Percentiles rank a stretch among this genome's conserved stretches.
Conservation (phyloP, 2,888 invertebrate species). For the Apamea monoglypha region DNA sequence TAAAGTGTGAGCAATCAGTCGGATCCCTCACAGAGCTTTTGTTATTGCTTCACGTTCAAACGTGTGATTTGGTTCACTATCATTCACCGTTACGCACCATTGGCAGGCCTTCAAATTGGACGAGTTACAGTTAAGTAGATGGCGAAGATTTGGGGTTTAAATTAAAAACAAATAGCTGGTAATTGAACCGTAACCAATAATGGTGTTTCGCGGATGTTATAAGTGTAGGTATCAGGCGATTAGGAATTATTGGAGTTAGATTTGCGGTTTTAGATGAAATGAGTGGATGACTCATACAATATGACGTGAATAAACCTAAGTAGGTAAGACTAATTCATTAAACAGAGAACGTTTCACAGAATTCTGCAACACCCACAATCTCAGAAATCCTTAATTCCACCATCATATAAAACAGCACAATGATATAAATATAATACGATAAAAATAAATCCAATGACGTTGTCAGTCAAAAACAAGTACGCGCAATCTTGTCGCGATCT, state of each 20-base stretch:
- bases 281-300: not conserved
- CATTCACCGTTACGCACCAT: constrained; percentile 75
- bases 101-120: constrained; percentile 64
- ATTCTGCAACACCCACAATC: constrained; percentile 22
- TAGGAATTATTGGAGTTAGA: constrained; percentile 7
- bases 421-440: constrained; percentile 46
- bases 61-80: constrained; percentile 73
- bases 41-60: constrained; percentile 76
- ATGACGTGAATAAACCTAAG: not conserved
- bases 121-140: constrained; percentile 61
- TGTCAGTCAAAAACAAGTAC: constrained; percentile 64
- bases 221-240: not conserved
- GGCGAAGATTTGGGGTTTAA: constrained; percentile 60
- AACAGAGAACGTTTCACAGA: constrained; percentile 14
- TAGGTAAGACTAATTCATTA: not conserved
- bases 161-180: constrained; percentile 63
- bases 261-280: constrained; percentile 19
- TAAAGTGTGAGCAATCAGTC: constrained; percentile 87
- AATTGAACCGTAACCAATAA: constrained; percentile 43
- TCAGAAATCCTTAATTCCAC: constrained; percentile 29
- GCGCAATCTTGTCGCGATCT: constrained; percentile 61
- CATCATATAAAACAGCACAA: constrained; percentile 24
- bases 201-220: constrained; percentile 7
- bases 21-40: constrained; percentile 75
- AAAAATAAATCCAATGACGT: constrained; percentile 68